phyloP scores from a whole-genome alignment of 35 echinoderm and acorn worm species.

The Ptychodera flava region DNA sequence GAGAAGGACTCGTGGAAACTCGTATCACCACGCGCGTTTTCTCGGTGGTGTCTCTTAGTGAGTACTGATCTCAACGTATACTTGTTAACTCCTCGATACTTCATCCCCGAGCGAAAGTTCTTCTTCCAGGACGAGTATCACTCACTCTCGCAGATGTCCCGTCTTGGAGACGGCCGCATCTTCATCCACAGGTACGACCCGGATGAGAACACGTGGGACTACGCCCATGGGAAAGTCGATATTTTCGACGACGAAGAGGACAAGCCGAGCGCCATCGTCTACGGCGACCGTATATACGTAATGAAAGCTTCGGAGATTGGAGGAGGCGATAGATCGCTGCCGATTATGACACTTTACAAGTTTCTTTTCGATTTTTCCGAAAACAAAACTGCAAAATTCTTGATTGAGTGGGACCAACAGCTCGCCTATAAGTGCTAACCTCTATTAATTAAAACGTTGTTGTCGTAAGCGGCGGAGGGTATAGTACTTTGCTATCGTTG shows the following conservation, averaged over 20 bases:
- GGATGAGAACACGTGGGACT: background rate
- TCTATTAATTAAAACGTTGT: too few relatives aligned
- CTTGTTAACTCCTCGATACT: background rate
- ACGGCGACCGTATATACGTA: background rate
- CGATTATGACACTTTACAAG: background rate
- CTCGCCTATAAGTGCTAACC: too few relatives aligned
- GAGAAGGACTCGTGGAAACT: background rate
- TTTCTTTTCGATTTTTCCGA: slow-evolving; percentile 1
- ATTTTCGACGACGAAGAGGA: background rate
- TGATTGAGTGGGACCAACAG: too few relatives aligned
- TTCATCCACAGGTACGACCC: background rate
- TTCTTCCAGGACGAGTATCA: background rate
- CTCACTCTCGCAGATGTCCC: background rate
- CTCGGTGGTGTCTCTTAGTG: background rate
- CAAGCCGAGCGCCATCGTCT: background rate
- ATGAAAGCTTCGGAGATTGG: background rate
- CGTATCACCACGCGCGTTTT: background rate
- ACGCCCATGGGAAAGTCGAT: background rate
- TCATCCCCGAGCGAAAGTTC: background rate
- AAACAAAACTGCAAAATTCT: too few relatives aligned
- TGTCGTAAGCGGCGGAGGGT: too few relatives aligned
- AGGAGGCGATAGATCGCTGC: background rate
- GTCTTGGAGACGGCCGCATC: background rate
- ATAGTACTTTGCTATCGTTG: too few relatives aligned
- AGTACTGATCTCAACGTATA: background rate